These are phyloP conservation scores for Macrosteles quadrilineatus DNA, from an alignment of 1,140 invertebrate species.

Conservation along the genomic window DNA sequence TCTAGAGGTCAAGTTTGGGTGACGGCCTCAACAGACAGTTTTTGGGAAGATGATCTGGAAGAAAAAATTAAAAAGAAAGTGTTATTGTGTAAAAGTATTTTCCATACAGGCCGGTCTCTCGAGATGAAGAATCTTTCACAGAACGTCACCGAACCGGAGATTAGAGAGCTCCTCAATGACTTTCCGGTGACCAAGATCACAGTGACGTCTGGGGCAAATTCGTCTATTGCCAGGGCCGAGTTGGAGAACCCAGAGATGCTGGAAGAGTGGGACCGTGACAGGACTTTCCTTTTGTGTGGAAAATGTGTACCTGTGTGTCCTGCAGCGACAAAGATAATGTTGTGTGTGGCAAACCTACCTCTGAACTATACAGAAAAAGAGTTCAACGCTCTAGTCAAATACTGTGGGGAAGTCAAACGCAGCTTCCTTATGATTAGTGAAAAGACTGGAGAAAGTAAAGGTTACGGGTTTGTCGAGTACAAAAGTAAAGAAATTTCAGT, in stretches of 20 bases:
- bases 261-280: too few relatives aligned
- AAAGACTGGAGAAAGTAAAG: conserved; percentile 58
- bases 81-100: conserved; percentile 49
- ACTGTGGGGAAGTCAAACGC: too few relatives aligned
- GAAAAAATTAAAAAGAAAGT: conserved; percentile 47
- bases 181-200: conserved; percentile 48
- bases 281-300: conserved; percentile 48
- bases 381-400: conserved; percentile 52
- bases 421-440: conserved; percentile 60
- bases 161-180: conserved; percentile 48
- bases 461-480: conserved; percentile 63
- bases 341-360: too few relatives aligned
- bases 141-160: conserved; percentile 53
- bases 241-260: conserved; percentile 49
- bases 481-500: too few relatives aligned
- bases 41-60: conserved; percentile 51
- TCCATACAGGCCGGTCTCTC: conserved; percentile 51
- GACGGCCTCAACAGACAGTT: conserved; percentile 48
- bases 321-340: conserved; percentile 55
- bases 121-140: conserved; percentile 52
- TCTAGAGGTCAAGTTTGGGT: conserved; percentile 39
- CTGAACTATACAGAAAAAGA: too few relatives aligned
- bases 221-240: conserved; percentile 47
- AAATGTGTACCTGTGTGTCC: conserved; percentile 52
- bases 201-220: conserved; percentile 43